phyloP scores from a whole-genome alignment of 2,113 vertebrate species.

The Percina caprodes region DNA sequence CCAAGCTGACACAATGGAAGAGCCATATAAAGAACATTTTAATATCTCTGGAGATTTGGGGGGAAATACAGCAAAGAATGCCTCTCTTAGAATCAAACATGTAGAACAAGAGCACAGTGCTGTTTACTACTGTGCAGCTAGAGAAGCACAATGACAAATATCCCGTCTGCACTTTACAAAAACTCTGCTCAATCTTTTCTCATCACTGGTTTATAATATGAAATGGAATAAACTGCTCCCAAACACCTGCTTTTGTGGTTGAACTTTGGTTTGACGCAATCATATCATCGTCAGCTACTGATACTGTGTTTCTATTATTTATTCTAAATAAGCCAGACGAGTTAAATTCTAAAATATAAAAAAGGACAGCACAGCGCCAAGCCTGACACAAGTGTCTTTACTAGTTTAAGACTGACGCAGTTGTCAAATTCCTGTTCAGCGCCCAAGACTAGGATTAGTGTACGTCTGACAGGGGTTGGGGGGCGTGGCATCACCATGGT shows the following conservation, averaged over 20 bases:
- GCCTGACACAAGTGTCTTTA: no score
- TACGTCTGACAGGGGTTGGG: no score
- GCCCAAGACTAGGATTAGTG: no score
- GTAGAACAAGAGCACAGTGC: slow-evolving; percentile 27
- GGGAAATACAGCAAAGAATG: slow-evolving; percentile 18
- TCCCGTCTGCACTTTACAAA: slow-evolving; percentile 34
- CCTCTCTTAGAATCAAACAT: slow-evolving; percentile 11
- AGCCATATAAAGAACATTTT: slow-evolving; percentile 7
- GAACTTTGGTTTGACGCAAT: not conserved
- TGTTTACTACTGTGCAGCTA: slow-evolving; percentile 73
- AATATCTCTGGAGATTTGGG: slow-evolving; percentile 52
- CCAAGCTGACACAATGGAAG: no score
- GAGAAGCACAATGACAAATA: slow-evolving; percentile 53
- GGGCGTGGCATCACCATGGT: no score
- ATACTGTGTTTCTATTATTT: no score
- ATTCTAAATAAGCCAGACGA: no score
- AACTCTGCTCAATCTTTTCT: slow-evolving; percentile 13
- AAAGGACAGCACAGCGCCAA: no score
- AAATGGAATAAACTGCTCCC: not conserved
- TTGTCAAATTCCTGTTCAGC: no score
- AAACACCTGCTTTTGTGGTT: slow-evolving; percentile 37
- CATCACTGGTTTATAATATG: not conserved
- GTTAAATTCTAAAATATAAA: no score
- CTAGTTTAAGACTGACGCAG: no score
- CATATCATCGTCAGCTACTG: not conserved